Percentiles rank a stretch among this genome's conserved stretches.
These are phyloP conservation scores for Athene noctua DNA, from an alignment of 2,113 vertebrate genomes.

Conservation along the genomic window DNA sequence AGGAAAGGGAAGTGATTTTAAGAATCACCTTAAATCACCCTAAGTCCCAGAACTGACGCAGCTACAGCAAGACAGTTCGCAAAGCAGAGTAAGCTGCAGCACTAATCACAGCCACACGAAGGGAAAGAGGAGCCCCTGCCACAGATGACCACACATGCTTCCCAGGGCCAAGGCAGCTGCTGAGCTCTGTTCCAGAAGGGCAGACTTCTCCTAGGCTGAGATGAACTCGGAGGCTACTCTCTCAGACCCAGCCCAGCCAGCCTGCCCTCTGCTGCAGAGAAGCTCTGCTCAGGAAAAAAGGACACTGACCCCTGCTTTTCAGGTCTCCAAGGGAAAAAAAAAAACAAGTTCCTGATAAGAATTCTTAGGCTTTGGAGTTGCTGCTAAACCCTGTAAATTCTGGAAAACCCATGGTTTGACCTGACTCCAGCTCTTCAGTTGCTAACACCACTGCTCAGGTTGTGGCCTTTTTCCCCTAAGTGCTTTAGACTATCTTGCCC, in stretches of 20 bases:
- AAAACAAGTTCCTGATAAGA: not conserved
- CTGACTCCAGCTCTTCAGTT: not conserved
- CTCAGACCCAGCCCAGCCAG: not conserved
- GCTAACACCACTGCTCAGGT: not conserved
- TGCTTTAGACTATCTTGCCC: not conserved
- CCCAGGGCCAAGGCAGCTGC: not conserved
- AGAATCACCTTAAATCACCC: not conserved
- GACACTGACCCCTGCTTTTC: not conserved
- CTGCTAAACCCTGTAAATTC: not conserved
- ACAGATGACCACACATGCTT: fast-evolving
- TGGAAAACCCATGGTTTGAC: not conserved
- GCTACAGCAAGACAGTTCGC: not conserved
- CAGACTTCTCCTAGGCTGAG: not conserved
- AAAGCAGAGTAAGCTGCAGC: not conserved
- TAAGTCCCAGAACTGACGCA: not conserved
- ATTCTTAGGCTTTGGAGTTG: not conserved
- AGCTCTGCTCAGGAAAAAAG: not conserved
- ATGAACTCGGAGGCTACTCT: not conserved
- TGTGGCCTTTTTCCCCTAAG: not conserved
- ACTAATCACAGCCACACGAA: not conserved
- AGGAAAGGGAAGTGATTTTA: not conserved
- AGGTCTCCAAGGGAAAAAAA: not conserved
- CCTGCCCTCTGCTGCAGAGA: fast-evolving
- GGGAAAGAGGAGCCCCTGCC: not conserved
- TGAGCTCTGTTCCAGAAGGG: not conserved